Evolutionary conservation across 2,797 vertebrate genomes (phyloP), one percentile per base, ranked within the genome.

Genomic region (Hypotaenidia okinawae): DNA sequence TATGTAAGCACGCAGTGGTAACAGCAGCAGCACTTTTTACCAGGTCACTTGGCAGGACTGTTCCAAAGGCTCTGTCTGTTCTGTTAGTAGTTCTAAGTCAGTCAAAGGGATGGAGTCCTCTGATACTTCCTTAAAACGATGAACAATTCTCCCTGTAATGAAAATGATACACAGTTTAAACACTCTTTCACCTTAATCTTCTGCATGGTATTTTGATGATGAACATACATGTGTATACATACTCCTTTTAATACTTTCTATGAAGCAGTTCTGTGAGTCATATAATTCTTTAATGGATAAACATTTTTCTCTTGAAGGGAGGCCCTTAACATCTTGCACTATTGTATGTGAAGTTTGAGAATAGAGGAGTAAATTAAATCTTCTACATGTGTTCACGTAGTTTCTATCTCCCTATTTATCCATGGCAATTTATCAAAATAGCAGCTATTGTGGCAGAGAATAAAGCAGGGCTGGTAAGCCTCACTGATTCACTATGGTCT

Each of bases 401-500:
- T 69, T 91, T 84, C 69, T 81, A 21, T 66, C 2, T 6, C 39
- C 24, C 39, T 74, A 11, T 69, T 79, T 95, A 52, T 82, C 58
- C 27, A 6, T 58, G 63, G 85, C 47, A 58, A 62, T 95, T 96
- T 95, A 88, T 90, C 90, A 93, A 82, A 93, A 76, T 79, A 67
- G n/a, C 79, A 37, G 61, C 74, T 72, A 93, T 89, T 96, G 90
- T 95, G 90, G 45, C 52, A 89, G 79, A 79, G 76, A 91, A 95
- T 92, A 95, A 94, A 96, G 68, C 68, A 77, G 62, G 75, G 49
- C 51, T 80, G 67, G 49, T 87, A 95, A 95, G 93, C 72, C 43
- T 81, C 89, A 86, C 64, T 49, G 73, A 80, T 70, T 95, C 76
- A 70, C 51, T 92, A 37, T 95, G 52, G 81, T 66, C 72, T 28